A percentile compares a stretch with the other conserved stretches of the same genome.
Conservation (phyloP, 2,888 invertebrate species). For the Cephus runcator region DNA sequence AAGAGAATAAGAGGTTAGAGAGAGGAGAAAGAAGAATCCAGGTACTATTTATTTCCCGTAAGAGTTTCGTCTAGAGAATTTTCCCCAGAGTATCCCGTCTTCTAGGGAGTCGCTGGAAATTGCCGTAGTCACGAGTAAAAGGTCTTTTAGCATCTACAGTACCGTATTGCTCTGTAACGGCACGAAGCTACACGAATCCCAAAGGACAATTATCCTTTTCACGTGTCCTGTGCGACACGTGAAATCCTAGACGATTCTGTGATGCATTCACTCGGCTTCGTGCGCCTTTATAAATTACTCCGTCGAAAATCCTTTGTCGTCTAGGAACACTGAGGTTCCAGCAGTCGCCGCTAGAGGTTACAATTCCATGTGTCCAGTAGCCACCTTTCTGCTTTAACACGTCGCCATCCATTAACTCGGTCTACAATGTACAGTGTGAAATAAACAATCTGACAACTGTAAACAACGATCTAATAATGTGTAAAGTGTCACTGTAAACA, state of each 20-base stretch:
- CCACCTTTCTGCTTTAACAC: background rate
- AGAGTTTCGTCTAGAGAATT: background rate
- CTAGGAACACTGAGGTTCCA: background rate
- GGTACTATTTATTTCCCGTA: slow-evolving; percentile 2
- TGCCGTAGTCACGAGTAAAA: background rate
- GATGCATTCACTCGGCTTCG: background rate
- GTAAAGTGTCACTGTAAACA: no score
- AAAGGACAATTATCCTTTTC: background rate
- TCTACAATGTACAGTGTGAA: background rate
- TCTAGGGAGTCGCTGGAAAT: background rate
- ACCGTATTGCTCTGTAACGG: background rate
- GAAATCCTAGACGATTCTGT: background rate
- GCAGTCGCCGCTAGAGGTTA: background rate
- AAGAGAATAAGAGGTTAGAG: background rate
- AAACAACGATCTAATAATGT: background rate
- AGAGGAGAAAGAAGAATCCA: background rate
- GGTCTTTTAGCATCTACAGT: background rate
- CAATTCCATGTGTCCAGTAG: background rate
- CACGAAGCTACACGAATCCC: background rate
- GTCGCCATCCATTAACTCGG: background rate
- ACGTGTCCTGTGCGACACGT: background rate
- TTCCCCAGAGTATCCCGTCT: background rate
- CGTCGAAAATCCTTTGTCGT: background rate
- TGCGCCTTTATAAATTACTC: background rate
- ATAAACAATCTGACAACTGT: background rate